Conservation (phyloP, 1,140 invertebrate genomes). For the Apis florea region DNA sequence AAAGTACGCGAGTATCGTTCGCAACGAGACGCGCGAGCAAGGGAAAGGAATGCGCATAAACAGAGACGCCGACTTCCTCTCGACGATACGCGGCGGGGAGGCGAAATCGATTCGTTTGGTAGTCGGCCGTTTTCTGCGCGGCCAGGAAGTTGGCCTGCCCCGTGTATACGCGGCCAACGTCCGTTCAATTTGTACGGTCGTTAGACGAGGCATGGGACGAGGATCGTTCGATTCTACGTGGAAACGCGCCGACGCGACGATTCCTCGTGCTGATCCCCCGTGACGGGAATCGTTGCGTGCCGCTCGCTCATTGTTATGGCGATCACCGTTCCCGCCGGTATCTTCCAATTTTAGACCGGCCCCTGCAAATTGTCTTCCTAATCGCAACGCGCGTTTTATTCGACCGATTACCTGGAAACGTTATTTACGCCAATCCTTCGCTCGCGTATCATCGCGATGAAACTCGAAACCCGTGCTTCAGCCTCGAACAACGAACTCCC, state of each 20-base stretch:
- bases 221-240: conserved; percentile 37
- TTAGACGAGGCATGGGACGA: conserved; percentile 52
- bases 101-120: conserved; percentile 37
- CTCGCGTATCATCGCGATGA: conserved; percentile 44
- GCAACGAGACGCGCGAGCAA: too few relatives aligned
- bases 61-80: background rate
- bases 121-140: conserved; percentile 37
- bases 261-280: conserved; percentile 57
- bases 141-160: conserved; percentile 31
- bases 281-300: conserved; percentile 59
- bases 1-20: background rate
- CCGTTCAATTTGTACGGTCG: conserved; percentile 53
- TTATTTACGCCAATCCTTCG: conserved; percentile 58
- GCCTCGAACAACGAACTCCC: background rate
- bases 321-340: conserved; percentile 59
- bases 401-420: conserved; percentile 58
- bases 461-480: background rate
- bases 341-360: conserved; percentile 56
- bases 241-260: conserved; percentile 58
- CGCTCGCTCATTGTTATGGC: conserved; percentile 56
- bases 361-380: conserved; percentile 59
- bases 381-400: conserved; percentile 55
- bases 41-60: background rate
- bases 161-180: conserved; percentile 21
- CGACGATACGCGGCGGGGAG: background rate